A percentile compares a stretch with the other conserved stretches of the same genome.
These are phyloP conservation scores for Odontocerum albicorne DNA, from an alignment of 2,888 invertebrate species.

Conservation along the genomic window DNA sequence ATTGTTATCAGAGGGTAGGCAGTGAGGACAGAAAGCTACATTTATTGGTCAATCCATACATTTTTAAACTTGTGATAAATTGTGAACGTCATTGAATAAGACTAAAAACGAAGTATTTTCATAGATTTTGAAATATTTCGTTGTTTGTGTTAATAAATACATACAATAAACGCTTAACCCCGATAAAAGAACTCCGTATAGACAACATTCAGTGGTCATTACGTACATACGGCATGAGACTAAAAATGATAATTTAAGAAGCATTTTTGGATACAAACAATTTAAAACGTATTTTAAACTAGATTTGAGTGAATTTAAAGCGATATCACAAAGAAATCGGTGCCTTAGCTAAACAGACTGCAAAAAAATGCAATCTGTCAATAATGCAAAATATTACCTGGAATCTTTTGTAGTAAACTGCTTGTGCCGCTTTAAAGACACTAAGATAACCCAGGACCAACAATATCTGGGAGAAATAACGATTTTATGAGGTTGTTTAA, in stretches of 20 bases:
- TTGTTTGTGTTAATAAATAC: too few species aligned
- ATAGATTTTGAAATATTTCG: too few species aligned
- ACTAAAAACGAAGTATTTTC: too few species aligned
- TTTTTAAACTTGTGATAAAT: too few species aligned
- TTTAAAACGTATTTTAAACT: background rate
- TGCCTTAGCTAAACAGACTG: slow-evolving; percentile 28
- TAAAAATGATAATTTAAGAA: slow-evolving; percentile 6
- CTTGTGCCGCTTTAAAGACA: slow-evolving; percentile 9
- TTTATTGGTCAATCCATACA: too few species aligned
- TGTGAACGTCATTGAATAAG: too few species aligned
- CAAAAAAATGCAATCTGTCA: slow-evolving; percentile 56
- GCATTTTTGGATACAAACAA: slow-evolving; percentile 9
- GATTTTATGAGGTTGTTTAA: slow-evolving; percentile 24
- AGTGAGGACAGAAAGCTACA: too few species aligned
- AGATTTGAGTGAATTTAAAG: background rate
- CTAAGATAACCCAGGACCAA: slow-evolving; percentile 22
- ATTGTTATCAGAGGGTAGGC: too few species aligned
- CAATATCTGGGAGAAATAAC: slow-evolving; percentile 17
- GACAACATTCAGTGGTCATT: slow-evolving; percentile 15
- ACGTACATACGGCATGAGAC: slow-evolving; percentile 12
- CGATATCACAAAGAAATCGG: slow-evolving; percentile 8
- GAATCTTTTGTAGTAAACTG: slow-evolving; percentile 9
- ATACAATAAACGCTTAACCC: too few species aligned
- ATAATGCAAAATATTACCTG: slow-evolving; percentile 34
- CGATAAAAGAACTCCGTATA: too few species aligned